These are phyloP conservation scores for Entelurus aequoreus DNA, from an alignment of 2,113 vertebrate species.

Conservation along the genomic window DNA sequence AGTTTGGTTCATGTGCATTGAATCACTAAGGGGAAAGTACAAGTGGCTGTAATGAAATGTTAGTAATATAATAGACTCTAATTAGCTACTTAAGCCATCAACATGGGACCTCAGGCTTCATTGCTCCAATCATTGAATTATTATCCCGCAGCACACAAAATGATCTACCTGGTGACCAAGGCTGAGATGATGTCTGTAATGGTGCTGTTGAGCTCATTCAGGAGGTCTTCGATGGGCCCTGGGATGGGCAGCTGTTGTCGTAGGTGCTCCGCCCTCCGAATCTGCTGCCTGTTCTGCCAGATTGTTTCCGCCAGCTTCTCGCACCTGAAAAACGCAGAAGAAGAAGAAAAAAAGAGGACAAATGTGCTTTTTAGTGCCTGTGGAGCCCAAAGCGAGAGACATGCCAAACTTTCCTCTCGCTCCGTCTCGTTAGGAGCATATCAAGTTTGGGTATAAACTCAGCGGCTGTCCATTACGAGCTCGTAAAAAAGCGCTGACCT, in stretches of 20 bases:
- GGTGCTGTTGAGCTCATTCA: conserved; percentile 87
- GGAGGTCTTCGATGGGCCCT: conserved; percentile 88
- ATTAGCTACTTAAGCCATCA: background rate
- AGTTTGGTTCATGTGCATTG: too few relatives aligned
- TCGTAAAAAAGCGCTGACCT: conserved; percentile 13
- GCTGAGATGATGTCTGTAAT: conserved; percentile 97
- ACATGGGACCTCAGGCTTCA: too few relatives aligned
- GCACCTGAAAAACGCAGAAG: conserved; percentile 73
- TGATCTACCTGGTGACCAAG: conserved; percentile 82
- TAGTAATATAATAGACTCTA: too few relatives aligned
- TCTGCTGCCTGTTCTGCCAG: conserved; percentile 98
- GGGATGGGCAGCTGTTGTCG: conserved; percentile 94
- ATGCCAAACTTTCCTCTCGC: background rate
- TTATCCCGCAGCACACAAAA: background rate
- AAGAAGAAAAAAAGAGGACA: conserved; percentile 11
- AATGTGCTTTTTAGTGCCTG: background rate
- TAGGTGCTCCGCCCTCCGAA: conserved; percentile 88
- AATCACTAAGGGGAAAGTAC: too few relatives aligned
- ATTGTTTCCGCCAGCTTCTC: conserved; percentile 96
- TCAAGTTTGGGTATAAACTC: conserved; percentile 16
- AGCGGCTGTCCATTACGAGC: conserved; percentile 21
- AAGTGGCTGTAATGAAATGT: too few relatives aligned
- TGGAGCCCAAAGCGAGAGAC: background rate
- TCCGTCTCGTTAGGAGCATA: conserved; percentile 13
- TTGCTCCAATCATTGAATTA: too few relatives aligned